These are phyloP conservation scores for Arbacia lixula DNA, from an alignment of 53 echinoderm and acorn worm genomes.

Conservation along the genomic window DNA sequence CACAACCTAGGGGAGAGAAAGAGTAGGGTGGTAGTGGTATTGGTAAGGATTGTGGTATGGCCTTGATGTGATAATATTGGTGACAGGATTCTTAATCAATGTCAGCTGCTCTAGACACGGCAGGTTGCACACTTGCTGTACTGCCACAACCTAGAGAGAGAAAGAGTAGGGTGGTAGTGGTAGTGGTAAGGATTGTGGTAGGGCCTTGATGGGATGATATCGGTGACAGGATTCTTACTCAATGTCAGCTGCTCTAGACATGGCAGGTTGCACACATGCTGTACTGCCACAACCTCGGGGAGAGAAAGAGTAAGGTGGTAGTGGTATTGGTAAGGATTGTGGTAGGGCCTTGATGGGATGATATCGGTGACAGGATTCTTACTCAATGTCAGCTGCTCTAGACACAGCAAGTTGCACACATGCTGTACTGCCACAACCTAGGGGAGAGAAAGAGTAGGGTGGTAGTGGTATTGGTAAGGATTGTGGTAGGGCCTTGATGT, in stretches of 20 bases:
- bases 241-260: constrained; percentile 79
- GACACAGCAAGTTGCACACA: too few relatives aligned
- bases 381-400: too few relatives aligned
- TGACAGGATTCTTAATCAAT: too few relatives aligned
- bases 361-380: too few relatives aligned
- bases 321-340: background rate
- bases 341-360: too few relatives aligned
- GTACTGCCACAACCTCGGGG: constrained; percentile 77
- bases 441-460: background rate
- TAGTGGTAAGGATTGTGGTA: background rate
- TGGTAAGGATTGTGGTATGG: background rate
- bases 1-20: constrained; percentile 59
- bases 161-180: background rate
- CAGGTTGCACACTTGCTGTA: too few relatives aligned
- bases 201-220: too few relatives aligned
- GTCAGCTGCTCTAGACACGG: too few relatives aligned
- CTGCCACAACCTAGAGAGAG: too few relatives aligned
- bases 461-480: background rate
- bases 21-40: background rate
- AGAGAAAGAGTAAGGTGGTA: background rate
- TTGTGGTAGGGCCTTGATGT: too few relatives aligned
- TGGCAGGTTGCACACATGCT: constrained; percentile 82
- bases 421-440: too few relatives aligned
- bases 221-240: constrained; percentile 80
- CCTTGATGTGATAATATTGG: too few relatives aligned